These are phyloP conservation scores for Melikaiella ostensackeni DNA, from an alignment of 2,888 invertebrate genomes.

Conservation along the genomic window DNA sequence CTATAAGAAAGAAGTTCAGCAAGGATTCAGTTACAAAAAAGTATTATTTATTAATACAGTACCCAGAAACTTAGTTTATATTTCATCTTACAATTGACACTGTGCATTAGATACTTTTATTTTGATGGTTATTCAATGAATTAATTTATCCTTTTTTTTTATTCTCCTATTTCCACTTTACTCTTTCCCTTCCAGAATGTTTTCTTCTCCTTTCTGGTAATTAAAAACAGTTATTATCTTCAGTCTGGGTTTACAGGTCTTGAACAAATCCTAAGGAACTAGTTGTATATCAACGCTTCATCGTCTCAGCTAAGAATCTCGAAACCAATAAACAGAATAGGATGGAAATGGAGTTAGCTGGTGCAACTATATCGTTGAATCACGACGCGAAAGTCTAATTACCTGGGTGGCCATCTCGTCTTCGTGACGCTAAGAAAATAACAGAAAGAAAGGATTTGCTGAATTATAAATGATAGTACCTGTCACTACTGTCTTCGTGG, in stretches of 20 bases:
- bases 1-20: neutral
- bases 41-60: no score
- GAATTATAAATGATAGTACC: conserved; percentile 38
- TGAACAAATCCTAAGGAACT: no score
- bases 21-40: neutral
- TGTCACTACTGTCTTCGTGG: conserved; percentile 33
- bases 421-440: conserved; percentile 39
- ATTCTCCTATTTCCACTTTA: no score
- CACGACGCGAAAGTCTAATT: conserved; percentile 54
- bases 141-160: no score
- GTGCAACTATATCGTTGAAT: conserved; percentile 40
- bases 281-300: neutral
- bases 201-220: no score
- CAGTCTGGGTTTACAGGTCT: no score
- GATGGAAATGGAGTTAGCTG: conserved; percentile 31
- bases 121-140: no score
- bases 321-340: neutral
- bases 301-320: neutral
- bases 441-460: conserved; percentile 8
- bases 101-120: no score
- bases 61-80: no score
- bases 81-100: no score
- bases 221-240: no score
- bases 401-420: conserved; percentile 50
- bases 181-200: no score